These are phyloP conservation scores for Melieria picta DNA, from an alignment of 2,888 invertebrate genomes.

Conservation along the genomic window DNA sequence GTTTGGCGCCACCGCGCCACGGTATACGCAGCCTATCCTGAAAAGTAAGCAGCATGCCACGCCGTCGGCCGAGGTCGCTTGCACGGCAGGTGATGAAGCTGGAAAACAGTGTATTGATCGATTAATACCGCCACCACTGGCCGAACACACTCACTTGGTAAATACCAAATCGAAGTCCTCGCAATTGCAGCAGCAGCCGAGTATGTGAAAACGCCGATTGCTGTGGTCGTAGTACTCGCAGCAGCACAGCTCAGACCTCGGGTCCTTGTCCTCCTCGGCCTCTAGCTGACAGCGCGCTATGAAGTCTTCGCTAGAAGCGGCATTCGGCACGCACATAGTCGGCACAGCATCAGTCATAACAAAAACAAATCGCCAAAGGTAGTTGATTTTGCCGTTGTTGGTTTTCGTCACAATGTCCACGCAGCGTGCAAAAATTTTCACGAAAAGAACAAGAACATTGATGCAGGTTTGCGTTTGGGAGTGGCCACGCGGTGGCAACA, in stretches of 20 bases:
- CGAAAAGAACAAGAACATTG: too few species aligned
- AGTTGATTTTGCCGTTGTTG: too few species aligned
- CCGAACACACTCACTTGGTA: slow-evolving; percentile 66
- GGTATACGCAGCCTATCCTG: slow-evolving; percentile 71
- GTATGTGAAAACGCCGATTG: slow-evolving; percentile 67
- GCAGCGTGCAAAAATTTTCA: too few species aligned
- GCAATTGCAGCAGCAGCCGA: slow-evolving; percentile 72
- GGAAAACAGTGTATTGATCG: background rate
- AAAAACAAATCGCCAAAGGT: too few species aligned
- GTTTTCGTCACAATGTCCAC: too few species aligned
- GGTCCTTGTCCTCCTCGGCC: slow-evolving; percentile 39
- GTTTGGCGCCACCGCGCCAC: slow-evolving; percentile 71
- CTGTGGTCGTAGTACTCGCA: slow-evolving; percentile 70
- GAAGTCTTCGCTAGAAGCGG: slow-evolving; percentile 6
- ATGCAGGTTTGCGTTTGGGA: too few species aligned
- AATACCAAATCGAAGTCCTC: slow-evolving; percentile 69
- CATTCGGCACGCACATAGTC: too few species aligned
- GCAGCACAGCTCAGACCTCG: slow-evolving; percentile 67
- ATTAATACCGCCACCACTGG: background rate
- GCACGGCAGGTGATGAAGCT: slow-evolving; percentile 37
- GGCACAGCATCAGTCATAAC: too few species aligned
- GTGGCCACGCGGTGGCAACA: too few species aligned
- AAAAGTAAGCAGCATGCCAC: slow-evolving; percentile 66
- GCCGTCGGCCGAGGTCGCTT: slow-evolving; percentile 7
- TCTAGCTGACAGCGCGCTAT: background rate